Base-by-base conservation (phyloP, 2,113 vertebrate species). In the Pontoporia blainvillei region DNA sequence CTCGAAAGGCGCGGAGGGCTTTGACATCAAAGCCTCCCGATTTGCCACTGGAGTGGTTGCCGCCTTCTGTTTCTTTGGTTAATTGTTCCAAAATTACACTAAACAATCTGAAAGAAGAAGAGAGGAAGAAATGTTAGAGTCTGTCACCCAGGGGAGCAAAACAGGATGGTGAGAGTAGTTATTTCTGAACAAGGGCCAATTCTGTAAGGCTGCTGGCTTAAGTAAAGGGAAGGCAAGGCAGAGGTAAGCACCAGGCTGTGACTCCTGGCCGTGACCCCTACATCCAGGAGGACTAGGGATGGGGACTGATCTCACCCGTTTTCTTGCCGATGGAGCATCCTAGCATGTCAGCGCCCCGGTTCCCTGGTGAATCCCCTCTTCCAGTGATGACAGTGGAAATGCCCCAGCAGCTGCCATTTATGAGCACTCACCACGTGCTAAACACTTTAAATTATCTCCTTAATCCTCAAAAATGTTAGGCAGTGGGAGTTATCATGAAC, bases 41-140 rank as follows among this genome's bases (percentile, higher is more conserved):
- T 98, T 99, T 99, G 79, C 99, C 99, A 88, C 99, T 98, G 0
- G 99, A 98, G 92, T 99, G 99, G 97, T 98, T 98, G 94, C 64
- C 99, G 90, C 94, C 97, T 96, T 99, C 99, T 98, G 99, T 98
- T 98, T 99, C 99, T 98, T 99, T 99, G 99, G 99, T 99, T 99
- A 99, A 98, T 99, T 99, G 98, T 99, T 99, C 99, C 99, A 99
- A 99, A 98, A 99, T 99, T 98, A 99, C 99, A 99, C 99, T 99
- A 99, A 99, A 99, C 99, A 99, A 99, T 98, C 99, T 99, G 98
- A 95, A 98, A 98, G 67, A 91, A 98, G 54, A 88, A 98, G 69
- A 98, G n/a, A 96, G 93, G 66, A 69, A 67, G 87, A 95, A 97
- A 96, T 25, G 64, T 98, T 96, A 98, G 66, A 84, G 84, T 94